Evolutionary conservation across 2,888 invertebrate genomes (phyloP).

Genomic region (Corbicula japonica): DNA sequence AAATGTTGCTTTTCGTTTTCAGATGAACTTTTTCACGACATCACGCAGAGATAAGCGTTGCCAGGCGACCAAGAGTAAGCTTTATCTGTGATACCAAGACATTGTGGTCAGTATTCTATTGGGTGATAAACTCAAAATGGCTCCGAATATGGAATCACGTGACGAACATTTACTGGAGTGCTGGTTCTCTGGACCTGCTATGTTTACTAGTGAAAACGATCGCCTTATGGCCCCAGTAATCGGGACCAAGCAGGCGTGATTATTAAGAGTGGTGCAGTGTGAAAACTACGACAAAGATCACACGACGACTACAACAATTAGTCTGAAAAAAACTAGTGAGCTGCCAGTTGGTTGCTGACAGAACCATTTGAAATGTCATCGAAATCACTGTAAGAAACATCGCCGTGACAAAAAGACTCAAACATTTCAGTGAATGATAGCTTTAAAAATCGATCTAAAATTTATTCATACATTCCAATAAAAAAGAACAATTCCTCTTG

Average conservation of each 20-base stretch:
- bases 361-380: no score
- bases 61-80: slow-evolving; percentile 9
- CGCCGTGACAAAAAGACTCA: no score
- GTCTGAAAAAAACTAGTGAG: no score
- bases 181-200: slow-evolving; percentile 19
- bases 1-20: slow-evolving; percentile 2
- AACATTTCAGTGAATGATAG: no score
- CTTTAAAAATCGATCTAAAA: no score
- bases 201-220: slow-evolving; percentile 9
- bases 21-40: slow-evolving; percentile 29
- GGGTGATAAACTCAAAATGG: slow-evolving; percentile 37
- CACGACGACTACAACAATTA: no score
- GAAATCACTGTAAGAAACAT: no score
- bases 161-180: background rate
- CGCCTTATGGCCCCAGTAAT: slow-evolving; percentile 4
- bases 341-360: no score
- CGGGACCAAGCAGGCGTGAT: slow-evolving; percentile 14
- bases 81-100: slow-evolving; percentile 43
- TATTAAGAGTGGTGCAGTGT: slow-evolving; percentile 4
- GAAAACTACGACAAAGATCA: background rate
- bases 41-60: slow-evolving; percentile 20
- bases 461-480: no score
- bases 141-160: slow-evolving; percentile 8
- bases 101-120: slow-evolving; percentile 39
- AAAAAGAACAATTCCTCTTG: no score